These are phyloP conservation scores for Microdon myrmicae DNA, from an alignment of 2,888 invertebrate species.

Conservation along the genomic window DNA sequence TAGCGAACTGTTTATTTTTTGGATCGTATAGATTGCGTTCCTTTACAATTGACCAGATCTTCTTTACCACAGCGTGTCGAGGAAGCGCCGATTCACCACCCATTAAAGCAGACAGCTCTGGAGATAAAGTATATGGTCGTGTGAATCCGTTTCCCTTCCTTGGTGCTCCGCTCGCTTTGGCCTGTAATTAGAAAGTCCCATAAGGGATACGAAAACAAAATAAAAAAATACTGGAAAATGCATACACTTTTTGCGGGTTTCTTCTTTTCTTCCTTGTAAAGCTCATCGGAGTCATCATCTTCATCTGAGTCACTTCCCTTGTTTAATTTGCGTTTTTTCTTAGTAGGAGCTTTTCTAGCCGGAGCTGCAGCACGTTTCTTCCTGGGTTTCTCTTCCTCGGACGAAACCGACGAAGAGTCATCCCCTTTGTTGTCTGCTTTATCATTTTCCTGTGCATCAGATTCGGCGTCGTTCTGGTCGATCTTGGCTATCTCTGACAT, in stretches of 20 bases:
- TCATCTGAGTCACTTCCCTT: constrained; percentile 62
- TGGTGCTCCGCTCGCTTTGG: constrained; percentile 63
- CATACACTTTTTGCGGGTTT: constrained; percentile 54
- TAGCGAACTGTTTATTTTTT: constrained; percentile 93
- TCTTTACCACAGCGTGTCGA: constrained; percentile 89
- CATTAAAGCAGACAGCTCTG: constrained; percentile 81
- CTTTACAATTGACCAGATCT: constrained; percentile 90
- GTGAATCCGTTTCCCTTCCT: constrained; percentile 83
- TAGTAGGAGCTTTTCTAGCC: constrained; percentile 60
- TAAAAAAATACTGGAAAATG: not conserved
- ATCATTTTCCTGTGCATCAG: constrained; percentile 68
- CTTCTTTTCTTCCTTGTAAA: constrained; percentile 62
- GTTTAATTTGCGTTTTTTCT: constrained; percentile 62
- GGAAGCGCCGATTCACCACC: constrained; percentile 87
- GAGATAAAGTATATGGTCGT: constrained; percentile 83
- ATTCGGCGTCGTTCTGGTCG: constrained; percentile 68
- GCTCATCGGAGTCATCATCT: constrained; percentile 62
- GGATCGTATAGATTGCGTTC: constrained; percentile 91
- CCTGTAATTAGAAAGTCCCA: constrained; percentile 15
- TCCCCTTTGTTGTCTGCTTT: constrained; percentile 68
- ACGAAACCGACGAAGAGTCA: constrained; percentile 58
- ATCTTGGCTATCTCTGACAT: constrained; percentile 73
- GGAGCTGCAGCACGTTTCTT: constrained; percentile 62
- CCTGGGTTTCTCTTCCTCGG: constrained; percentile 55
- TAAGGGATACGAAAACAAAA: not conserved